These are phyloP conservation scores for Mus caroli DNA, from an alignment of 2,797 vertebrate genomes.

Conservation along the genomic window DNA sequence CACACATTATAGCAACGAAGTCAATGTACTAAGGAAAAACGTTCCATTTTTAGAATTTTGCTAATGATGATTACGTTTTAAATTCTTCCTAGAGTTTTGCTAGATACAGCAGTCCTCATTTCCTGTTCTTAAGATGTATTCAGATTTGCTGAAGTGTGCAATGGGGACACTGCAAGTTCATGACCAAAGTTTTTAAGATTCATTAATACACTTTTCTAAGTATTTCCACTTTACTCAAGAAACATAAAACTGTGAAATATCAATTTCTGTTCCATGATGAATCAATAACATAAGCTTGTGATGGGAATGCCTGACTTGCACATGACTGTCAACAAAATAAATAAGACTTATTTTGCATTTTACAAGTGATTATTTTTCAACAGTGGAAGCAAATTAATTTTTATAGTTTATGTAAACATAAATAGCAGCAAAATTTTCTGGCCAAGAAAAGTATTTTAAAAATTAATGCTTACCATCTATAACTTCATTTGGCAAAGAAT, in stretches of 20 bases:
- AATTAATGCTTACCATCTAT: conserved; percentile 58
- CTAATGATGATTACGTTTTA: conserved; percentile 78
- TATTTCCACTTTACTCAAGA: conserved; percentile 3
- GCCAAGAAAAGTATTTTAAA: neutral
- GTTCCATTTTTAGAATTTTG: conserved; percentile 70
- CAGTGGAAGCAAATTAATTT: conserved; percentile 54
- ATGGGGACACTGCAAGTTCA: conserved; percentile 48
- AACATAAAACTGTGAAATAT: conserved; percentile 38
- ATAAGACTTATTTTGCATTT: conserved; percentile 37
- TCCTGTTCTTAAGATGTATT: conserved; percentile 73
- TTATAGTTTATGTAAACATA: conserved; percentile 50
- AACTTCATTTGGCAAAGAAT: neutral
- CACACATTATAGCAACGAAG: conserved; percentile 64
- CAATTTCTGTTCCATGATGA: conserved; percentile 28
- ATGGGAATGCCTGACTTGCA: conserved; percentile 1
- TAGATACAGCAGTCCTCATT: conserved; percentile 74
- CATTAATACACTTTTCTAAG: conserved; percentile 57
- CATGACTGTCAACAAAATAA: conserved; percentile 52
- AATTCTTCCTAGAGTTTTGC: conserved; percentile 75
- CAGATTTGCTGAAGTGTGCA: conserved; percentile 45
- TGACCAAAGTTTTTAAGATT: conserved; percentile 62
- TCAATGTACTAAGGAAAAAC: conserved; percentile 67
- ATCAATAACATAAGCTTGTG: conserved; percentile 50
- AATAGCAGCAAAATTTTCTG: conserved; percentile 42
- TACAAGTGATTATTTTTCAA: conserved; percentile 62